These are phyloP conservation scores for Mormoops blainvillei DNA, from an alignment of 2,113 vertebrate genomes.

Conservation along the genomic window DNA sequence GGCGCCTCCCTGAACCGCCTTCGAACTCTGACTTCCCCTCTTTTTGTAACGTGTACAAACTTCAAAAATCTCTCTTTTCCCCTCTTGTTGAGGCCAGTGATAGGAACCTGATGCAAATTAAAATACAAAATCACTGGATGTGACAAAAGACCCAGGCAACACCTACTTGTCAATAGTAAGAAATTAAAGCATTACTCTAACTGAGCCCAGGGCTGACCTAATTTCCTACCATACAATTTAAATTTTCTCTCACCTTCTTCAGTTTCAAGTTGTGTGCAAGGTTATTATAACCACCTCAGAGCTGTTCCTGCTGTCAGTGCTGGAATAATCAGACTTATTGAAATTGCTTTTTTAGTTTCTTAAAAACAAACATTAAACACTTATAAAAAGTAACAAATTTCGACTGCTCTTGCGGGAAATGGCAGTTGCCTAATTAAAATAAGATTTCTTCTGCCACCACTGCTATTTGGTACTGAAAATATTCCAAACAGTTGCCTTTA, in stretches of 20 bases:
- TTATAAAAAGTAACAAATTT: slow-evolving; percentile 68
- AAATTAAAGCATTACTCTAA: slow-evolving; percentile 65
- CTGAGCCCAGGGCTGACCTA: slow-evolving; percentile 45
- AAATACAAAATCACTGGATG: slow-evolving; percentile 55
- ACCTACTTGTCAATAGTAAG: slow-evolving; percentile 44
- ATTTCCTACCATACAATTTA: slow-evolving; percentile 67
- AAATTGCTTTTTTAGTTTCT: slow-evolving; percentile 64
- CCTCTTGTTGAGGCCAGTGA: slow-evolving; percentile 31
- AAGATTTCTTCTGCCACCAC: slow-evolving; percentile 60
- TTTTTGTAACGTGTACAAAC: slow-evolving; percentile 28
- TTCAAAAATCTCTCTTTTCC: neutral
- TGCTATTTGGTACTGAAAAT: slow-evolving; percentile 62
- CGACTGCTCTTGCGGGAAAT: slow-evolving; percentile 52
- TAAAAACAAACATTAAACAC: slow-evolving; percentile 67
- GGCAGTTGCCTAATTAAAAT: slow-evolving; percentile 68
- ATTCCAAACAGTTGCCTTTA: slow-evolving; percentile 58
- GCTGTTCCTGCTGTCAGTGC: slow-evolving; percentile 68
- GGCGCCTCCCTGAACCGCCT: slow-evolving; percentile 24
- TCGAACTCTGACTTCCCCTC: slow-evolving; percentile 20
- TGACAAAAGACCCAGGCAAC: slow-evolving; percentile 52
- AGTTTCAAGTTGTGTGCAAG: slow-evolving; percentile 68
- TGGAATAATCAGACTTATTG: slow-evolving; percentile 68
- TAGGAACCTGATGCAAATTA: slow-evolving; percentile 42
- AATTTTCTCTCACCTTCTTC: slow-evolving; percentile 71
- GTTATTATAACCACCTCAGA: slow-evolving; percentile 68